Base-by-base conservation (phyloP, 1,140 invertebrate species). In the Lepeophtheirus salmonis region DNA sequence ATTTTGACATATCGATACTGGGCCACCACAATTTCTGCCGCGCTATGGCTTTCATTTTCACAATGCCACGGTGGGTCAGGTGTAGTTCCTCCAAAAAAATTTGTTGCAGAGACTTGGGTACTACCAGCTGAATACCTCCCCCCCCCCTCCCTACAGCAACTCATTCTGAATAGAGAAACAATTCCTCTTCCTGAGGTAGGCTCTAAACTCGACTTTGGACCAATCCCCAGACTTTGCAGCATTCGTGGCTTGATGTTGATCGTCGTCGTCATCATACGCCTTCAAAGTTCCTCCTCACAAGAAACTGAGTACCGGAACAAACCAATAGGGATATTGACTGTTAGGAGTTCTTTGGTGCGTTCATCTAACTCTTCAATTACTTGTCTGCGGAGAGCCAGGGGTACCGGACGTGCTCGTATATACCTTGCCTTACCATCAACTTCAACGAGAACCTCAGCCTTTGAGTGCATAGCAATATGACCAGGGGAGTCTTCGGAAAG, bases 31-130 rank as follows among this genome's bases (percentile, higher is more conserved):
- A 65, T 64, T 72, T 71, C 30, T 63, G 66, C 21, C 71, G 60
- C 16, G 75, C 74, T 10, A 75, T 48, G 2, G 66, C 62, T 65
- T 77, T 78, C 70, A 75, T 76, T 61, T 69, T 68, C 1, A 71
- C 69, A 6, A 76, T 70, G 2, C 73, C 74, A 13, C 67, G 59
- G 64, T 76, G 75, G 20, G 64, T 67, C 22, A 63, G 50, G 66
- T 77, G 73, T 3, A 76, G 58, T 41, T 66, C 57, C 48, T 65
- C 26, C 14, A 70, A 51, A 23, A 70, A 59, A 23, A 61, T 13
- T 14, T 30, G 4, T 50, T 56, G 62, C 13, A 66, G 52, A 16
- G 25, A 49, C 20, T 50, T 2, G 2, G 68, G 70, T 22, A 70
- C 62, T 17, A 71, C 52, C 30, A 41, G 30, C 30, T n/a, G 6